A percentile compares a stretch with the other conserved stretches of the same genome.
Conservation (phyloP, 2,113 vertebrate species). For the Macrotis lagotis region DNA sequence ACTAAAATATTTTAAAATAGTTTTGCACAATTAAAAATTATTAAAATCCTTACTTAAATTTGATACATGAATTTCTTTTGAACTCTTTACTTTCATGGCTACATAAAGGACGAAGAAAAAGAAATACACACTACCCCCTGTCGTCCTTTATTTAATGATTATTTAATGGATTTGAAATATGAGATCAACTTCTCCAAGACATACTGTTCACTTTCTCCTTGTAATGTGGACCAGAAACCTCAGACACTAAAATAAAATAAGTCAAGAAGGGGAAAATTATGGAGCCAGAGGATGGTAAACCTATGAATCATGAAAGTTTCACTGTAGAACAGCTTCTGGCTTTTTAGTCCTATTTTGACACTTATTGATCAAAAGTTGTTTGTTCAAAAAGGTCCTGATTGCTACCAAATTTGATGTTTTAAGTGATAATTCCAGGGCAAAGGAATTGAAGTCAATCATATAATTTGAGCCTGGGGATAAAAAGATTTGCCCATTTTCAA, state of each 20-base stretch:
- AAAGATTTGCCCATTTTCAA: background rate
- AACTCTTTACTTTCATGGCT: background rate
- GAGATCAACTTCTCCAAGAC: background rate
- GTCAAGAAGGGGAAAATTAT: background rate
- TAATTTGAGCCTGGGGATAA: background rate
- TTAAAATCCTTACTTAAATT: background rate
- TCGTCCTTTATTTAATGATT: background rate
- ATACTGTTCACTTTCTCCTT: background rate
- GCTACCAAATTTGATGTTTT: background rate
- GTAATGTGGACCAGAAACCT: background rate
- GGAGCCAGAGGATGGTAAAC: background rate
- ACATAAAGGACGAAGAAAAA: background rate
- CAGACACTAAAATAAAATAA: background rate
- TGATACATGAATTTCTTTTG: background rate
- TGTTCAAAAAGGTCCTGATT: background rate
- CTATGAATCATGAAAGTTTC: background rate
- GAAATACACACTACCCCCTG: background rate
- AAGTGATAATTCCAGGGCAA: background rate
- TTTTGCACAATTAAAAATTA: background rate
- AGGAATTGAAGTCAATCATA: background rate
- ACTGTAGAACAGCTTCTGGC: background rate
- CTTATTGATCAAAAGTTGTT: slow-evolving; percentile 9
- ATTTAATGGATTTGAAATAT: background rate
- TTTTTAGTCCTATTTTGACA: background rate
- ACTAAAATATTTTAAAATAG: background rate